phyloP scores from a whole-genome alignment of 2,888 invertebrate genomes.

The Drosophila ezoana region DNA sequence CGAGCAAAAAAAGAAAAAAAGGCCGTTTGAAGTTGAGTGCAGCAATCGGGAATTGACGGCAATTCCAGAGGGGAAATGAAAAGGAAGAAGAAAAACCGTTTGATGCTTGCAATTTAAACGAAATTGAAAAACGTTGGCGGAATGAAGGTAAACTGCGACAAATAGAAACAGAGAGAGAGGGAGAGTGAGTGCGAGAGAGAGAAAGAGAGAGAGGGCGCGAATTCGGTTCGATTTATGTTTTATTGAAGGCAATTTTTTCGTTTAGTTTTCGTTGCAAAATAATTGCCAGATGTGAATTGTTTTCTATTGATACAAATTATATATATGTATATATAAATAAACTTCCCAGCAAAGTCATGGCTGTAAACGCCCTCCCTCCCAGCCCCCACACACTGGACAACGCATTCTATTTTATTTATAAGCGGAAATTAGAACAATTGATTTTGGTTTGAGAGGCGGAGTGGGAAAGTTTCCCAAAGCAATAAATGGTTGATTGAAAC shows the following conservation, averaged over 20 bases:
- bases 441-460: slow-evolving; percentile 1
- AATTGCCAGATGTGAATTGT: slow-evolving; percentile 68
- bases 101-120: slow-evolving; percentile 69
- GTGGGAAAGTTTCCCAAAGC: slow-evolving; percentile 19
- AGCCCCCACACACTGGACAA: background rate
- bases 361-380: background rate
- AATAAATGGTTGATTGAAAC: slow-evolving; percentile 28
- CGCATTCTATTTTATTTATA: slow-evolving; percentile 26
- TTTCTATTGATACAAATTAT: slow-evolving; percentile 50
- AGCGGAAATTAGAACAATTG: slow-evolving; percentile 62
- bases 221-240: slow-evolving; percentile 64
- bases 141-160: slow-evolving; percentile 22
- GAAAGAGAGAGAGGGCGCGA: background rate
- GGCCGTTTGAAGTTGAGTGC: slow-evolving; percentile 33
- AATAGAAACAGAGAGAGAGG: slow-evolving; percentile 5
- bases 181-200: background rate
- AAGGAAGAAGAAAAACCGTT: slow-evolving; percentile 24
- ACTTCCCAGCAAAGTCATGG: slow-evolving; percentile 42
- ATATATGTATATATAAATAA: background rate
- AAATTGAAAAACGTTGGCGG: slow-evolving; percentile 59
- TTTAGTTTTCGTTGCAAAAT: slow-evolving; percentile 60
- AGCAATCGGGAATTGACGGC: no score
- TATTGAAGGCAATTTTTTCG: slow-evolving; percentile 71
- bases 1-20: slow-evolving; percentile 10
- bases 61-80: slow-evolving; percentile 18